Percentiles rank a stretch among this genome's conserved stretches.
These are phyloP conservation scores for Synanthedon myopaeformis DNA, from an alignment of 2,888 invertebrate species.

Conservation along the genomic window DNA sequence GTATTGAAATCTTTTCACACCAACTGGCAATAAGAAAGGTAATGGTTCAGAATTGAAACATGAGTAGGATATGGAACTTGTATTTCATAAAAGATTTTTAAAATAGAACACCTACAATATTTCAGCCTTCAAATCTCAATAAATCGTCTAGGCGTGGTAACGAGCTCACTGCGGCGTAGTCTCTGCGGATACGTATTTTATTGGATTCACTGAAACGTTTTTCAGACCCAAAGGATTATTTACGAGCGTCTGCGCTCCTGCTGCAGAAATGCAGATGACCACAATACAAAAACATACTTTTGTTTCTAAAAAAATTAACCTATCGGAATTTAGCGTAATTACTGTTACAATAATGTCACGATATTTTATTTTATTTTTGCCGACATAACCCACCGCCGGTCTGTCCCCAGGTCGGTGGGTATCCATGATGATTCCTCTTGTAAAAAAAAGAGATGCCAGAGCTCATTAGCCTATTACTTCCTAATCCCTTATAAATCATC, in stretches of 20 bases:
- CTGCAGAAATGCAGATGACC: constrained; percentile 67
- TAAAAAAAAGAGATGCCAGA: no score
- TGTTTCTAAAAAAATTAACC: no score
- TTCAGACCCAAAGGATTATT: constrained; percentile 69
- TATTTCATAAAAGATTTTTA: constrained; percentile 61
- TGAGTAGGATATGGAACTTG: constrained; percentile 19
- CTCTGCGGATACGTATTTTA: constrained; percentile 71
- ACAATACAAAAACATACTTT: constrained; percentile 7
- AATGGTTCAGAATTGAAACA: not conserved
- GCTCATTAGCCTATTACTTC: no score
- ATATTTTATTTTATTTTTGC: no score
- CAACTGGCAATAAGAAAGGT: not conserved
- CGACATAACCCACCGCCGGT: no score
- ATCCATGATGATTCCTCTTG: no score
- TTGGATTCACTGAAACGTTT: constrained; percentile 70
- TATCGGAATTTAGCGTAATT: no score
- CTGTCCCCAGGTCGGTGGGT: no score
- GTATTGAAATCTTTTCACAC: not conserved
- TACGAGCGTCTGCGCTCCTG: constrained; percentile 61
- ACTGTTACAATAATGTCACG: no score
- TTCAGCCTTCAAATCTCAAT: constrained; percentile 69
- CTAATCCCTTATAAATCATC: no score
- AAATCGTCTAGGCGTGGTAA: constrained; percentile 69
- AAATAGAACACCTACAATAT: constrained; percentile 65
- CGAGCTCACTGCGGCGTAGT: constrained; percentile 67